Percentiles rank a stretch among this genome's conserved stretches.
Conservation (phyloP, 2,113 vertebrate species). For the Plestiodon gilberti region DNA sequence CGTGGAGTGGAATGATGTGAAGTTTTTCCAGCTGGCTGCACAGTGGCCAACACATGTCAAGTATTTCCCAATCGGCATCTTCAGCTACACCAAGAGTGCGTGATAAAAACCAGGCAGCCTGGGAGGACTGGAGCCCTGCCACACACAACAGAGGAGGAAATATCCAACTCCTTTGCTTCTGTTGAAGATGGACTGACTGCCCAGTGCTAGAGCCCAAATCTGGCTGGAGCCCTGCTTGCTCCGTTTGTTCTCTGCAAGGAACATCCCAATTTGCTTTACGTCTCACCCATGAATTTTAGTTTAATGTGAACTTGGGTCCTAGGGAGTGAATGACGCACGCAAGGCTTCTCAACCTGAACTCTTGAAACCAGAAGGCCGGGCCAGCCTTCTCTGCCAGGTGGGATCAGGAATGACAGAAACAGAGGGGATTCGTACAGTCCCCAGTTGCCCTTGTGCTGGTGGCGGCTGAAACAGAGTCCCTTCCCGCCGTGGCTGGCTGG, state of each 20-base stretch:
- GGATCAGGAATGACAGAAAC: slow-evolving; percentile 22
- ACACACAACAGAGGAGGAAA: neutral
- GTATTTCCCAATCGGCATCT: slow-evolving; percentile 89
- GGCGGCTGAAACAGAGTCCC: slow-evolving; percentile 6
- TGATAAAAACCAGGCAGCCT: slow-evolving; percentile 54
- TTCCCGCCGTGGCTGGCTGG: slow-evolving; percentile 26
- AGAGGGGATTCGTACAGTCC: slow-evolving; percentile 25
- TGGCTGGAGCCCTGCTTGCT: neutral
- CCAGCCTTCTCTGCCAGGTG: slow-evolving; percentile 27
- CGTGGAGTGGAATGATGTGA: slow-evolving; percentile 91
- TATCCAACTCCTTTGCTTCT: slow-evolving; percentile 21
- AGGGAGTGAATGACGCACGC: neutral
- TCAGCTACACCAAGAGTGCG: slow-evolving; percentile 83
- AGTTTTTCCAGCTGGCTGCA: slow-evolving; percentile 92
- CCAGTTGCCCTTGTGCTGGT: slow-evolving; percentile 4
- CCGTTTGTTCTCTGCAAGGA: slow-evolving; percentile 17
- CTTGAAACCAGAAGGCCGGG: slow-evolving; percentile 38
- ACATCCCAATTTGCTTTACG: slow-evolving; percentile 13
- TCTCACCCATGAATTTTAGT: slow-evolving; percentile 42
- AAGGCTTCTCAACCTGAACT: slow-evolving; percentile 4
- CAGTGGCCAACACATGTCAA: slow-evolving; percentile 92
- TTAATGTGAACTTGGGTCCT: slow-evolving; percentile 51
- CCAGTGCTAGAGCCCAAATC: neutral
- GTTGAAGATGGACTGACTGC: neutral
- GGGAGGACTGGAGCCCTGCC: slow-evolving; percentile 26